Evolutionary conservation across 2,797 vertebrate genomes (phyloP).

Genomic region (Leuciscus waleckii): DNA sequence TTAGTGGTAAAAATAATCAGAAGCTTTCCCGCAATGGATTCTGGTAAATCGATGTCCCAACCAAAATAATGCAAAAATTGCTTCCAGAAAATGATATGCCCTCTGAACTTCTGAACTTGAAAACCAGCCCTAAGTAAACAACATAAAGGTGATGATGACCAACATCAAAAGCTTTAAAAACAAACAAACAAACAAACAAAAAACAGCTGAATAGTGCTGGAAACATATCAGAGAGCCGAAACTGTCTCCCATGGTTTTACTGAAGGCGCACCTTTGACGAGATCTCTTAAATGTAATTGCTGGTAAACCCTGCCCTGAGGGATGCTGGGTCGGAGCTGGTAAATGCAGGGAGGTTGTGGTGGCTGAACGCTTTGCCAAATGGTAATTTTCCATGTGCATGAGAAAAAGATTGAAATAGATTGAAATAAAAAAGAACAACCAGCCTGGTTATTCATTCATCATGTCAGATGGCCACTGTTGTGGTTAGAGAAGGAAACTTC

Average conservation of each 20-base stretch:
- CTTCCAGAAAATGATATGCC: not conserved
- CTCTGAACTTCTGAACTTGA: not conserved
- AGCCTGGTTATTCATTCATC: conserved; percentile 57
- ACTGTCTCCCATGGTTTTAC: conserved; percentile 68
- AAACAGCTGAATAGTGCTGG: conserved; percentile 19
- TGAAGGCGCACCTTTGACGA: conserved; percentile 72
- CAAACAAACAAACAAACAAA: not conserved
- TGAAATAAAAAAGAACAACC: conserved; percentile 19
- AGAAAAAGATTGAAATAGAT: conserved; percentile 56
- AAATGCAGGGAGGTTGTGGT: conserved; percentile 40
- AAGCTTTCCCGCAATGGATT: not conserved
- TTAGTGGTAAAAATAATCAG: not conserved
- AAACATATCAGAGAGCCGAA: conserved; percentile 59
- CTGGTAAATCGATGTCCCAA: not conserved
- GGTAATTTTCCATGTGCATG: conserved; percentile 78
- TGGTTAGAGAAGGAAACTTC: conserved; percentile 60
- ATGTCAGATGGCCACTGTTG: conserved; percentile 64
- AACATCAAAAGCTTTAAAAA: not conserved
- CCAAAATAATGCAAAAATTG: not conserved
- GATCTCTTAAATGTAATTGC: conserved; percentile 76
- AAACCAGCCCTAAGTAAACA: not conserved
- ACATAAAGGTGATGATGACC: not conserved
- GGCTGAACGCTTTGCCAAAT: conserved; percentile 68
- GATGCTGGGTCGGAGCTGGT: conserved; percentile 51
- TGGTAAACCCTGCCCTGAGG: conserved; percentile 68